These are phyloP conservation scores for Nerophis ophidion DNA, from an alignment of 2,113 vertebrate genomes.

Conservation along the genomic window DNA sequence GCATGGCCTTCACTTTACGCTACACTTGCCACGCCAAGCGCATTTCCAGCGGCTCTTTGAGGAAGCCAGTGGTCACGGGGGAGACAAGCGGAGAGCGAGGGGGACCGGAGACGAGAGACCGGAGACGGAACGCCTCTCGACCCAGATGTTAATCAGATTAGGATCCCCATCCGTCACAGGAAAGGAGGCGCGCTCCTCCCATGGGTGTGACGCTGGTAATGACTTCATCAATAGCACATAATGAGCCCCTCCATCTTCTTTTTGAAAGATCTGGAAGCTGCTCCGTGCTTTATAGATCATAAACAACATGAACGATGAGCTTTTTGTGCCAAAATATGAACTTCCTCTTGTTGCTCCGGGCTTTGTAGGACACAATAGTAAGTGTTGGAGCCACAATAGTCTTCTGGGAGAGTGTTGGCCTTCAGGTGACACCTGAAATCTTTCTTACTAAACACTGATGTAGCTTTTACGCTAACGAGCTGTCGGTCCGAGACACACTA, in stretches of 20 bases:
- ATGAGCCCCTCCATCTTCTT: constrained; percentile 18
- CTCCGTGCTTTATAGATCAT: not conserved
- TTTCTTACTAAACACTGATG: too few relatives aligned
- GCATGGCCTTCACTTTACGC: constrained; percentile 62
- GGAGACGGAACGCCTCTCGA: constrained; percentile 57
- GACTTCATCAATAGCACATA: constrained; percentile 13
- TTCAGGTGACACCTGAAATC: too few relatives aligned
- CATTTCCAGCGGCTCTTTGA: constrained; percentile 46
- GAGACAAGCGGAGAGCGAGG: too few relatives aligned
- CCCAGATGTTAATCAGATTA: constrained; percentile 63
- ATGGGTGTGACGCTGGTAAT: constrained; percentile 8
- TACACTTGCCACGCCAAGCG: constrained; percentile 62
- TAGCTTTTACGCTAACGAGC: too few relatives aligned
- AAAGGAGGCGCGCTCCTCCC: constrained; percentile 15
- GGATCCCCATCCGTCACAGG: constrained; percentile 47
- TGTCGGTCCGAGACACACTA: too few relatives aligned
- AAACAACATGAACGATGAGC: not conserved
- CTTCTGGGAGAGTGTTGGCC: too few relatives aligned
- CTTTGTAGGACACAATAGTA: too few relatives aligned
- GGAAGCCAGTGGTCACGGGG: constrained; percentile 48
- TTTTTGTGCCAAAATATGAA: too few relatives aligned
- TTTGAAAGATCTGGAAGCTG: constrained; percentile 21
- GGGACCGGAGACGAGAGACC: constrained; percentile 15
- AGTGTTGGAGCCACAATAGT: too few relatives aligned
- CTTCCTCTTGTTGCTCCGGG: too few relatives aligned